Base-by-base conservation (phyloP, 1,140 invertebrate genomes). In the Odontomachus brunneus region DNA sequence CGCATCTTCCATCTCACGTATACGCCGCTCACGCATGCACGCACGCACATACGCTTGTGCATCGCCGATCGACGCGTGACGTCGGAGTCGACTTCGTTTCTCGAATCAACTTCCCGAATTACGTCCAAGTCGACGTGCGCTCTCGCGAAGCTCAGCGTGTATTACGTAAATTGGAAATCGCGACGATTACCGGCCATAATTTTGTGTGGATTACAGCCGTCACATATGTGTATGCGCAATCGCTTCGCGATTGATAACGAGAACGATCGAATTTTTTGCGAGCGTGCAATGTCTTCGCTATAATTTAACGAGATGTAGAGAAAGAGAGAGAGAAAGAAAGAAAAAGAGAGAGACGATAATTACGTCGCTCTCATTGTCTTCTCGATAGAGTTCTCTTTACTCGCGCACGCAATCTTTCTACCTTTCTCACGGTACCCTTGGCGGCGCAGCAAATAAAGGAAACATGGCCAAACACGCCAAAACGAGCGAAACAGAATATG, bases 1-100 rank as follows among this genome's bases (percentile, higher is more conserved):
- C 63, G 83, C 81, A 84, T 75, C 71, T 82, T 87, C 63, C 57
- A 55, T 81, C 59, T 76, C 55, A 67, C 63, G 65, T 65, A 49
- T 84, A 62, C 74, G 44, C 51, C 38, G 65, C 51, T 73, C 85
- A 63, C 86, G 78, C 87, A 85, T 84, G 69, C 85, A 84, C 85
- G 73, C 59, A 72, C 66, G 48, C 66, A 78, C 38, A 44, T 44
- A 44, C 75, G 75, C 22, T 57, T 67, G 26, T 80, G 65, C 65
- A 48, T 22, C 51, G 65, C 33, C 33, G n/a, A 80, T 80, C 33
- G 29, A 80, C 33, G 51, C 63, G 22, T 80, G 33, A 80, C 22
- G 49, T 24, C 51, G 1, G 24, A 48, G 67, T 19, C 17, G 38
- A 38, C 22, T 69, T 67, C 14, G 38, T 55, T 55, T 55, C 67